Conservation (phyloP, 2,113 vertebrate genomes). For the Chaenogobius annularis region DNA sequence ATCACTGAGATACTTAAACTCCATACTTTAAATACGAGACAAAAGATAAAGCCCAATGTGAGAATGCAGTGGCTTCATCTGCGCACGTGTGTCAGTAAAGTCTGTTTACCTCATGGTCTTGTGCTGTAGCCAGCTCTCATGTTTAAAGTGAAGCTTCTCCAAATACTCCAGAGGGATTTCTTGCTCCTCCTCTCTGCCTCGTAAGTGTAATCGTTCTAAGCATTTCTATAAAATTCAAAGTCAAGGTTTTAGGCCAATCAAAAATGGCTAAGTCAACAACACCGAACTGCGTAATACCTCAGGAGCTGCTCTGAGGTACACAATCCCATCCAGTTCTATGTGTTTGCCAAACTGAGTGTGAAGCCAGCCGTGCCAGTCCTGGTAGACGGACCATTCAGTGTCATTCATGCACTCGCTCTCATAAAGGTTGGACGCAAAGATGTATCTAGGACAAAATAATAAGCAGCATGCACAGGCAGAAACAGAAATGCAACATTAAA, state of each 20-base stretch:
- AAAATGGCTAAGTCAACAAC: fast-evolving
- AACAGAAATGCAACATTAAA: neutral
- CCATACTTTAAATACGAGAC: constrained; percentile 71
- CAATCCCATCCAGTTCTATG: constrained; percentile 88
- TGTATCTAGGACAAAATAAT: constrained; percentile 77
- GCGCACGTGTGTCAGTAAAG: neutral
- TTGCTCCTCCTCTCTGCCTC: constrained; percentile 91
- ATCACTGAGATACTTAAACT: constrained; percentile 86
- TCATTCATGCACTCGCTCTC: constrained; percentile 92
- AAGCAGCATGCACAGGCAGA: neutral
- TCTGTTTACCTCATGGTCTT: constrained; percentile 84
- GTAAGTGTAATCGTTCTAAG: constrained; percentile 83
- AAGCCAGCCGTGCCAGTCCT: constrained; percentile 95
- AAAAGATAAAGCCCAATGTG: neutral
- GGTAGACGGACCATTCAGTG: constrained; percentile 92
- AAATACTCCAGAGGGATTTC: constrained; percentile 92
- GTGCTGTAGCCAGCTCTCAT: constrained; percentile 93
- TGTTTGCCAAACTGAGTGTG: constrained; percentile 86
- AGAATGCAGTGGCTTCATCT: neutral
- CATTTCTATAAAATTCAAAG: constrained; percentile 79
- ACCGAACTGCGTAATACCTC: constrained; percentile 75
- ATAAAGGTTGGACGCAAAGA: constrained; percentile 92
- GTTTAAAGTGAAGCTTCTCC: constrained; percentile 93
- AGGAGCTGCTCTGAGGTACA: constrained; percentile 90
- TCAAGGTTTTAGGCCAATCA: neutral